Evolutionary conservation across 2,797 vertebrate genomes (phyloP).

Genomic region (Hydrolagus colliei): DNA sequence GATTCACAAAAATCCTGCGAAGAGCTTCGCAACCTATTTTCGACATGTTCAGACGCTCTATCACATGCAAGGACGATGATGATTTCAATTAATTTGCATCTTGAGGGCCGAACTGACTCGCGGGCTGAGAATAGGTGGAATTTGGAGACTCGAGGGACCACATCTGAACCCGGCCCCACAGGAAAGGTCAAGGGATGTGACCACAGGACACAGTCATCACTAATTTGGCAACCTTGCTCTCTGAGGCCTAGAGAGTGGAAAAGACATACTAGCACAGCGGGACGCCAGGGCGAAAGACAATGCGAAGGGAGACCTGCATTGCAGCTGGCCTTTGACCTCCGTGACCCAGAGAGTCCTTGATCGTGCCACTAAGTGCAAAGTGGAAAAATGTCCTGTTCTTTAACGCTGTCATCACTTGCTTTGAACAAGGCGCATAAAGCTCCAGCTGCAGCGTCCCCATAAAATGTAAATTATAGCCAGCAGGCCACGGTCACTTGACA

Average conservation of each 20-base stretch:
- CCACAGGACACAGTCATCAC: conserved; percentile 14
- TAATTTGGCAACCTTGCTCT: conserved; percentile 28
- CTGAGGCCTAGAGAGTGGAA: conserved; percentile 15
- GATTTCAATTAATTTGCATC: no score
- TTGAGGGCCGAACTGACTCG: no score
- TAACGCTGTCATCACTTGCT: not conserved
- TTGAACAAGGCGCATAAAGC: not conserved
- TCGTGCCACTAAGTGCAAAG: not conserved
- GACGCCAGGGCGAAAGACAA: not conserved
- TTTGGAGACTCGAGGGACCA: not conserved
- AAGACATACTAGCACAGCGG: not conserved
- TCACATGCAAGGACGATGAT: no score
- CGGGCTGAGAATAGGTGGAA: no score
- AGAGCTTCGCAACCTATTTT: no score
- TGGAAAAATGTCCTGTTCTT: not conserved
- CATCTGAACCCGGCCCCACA: conserved; percentile 18
- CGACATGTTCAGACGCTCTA: no score
- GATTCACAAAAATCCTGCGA: no score
- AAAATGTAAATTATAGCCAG: not conserved
- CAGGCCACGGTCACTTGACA: no score
- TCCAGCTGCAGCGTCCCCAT: not conserved
- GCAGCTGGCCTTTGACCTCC: not conserved
- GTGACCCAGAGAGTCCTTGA: not conserved
- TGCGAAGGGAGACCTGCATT: conserved; percentile 7
- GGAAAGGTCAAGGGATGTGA: conserved; percentile 31